Evolutionary conservation across 2,113 vertebrate genomes (phyloP).

Genomic region (Thoracochromis brauschi): DNA sequence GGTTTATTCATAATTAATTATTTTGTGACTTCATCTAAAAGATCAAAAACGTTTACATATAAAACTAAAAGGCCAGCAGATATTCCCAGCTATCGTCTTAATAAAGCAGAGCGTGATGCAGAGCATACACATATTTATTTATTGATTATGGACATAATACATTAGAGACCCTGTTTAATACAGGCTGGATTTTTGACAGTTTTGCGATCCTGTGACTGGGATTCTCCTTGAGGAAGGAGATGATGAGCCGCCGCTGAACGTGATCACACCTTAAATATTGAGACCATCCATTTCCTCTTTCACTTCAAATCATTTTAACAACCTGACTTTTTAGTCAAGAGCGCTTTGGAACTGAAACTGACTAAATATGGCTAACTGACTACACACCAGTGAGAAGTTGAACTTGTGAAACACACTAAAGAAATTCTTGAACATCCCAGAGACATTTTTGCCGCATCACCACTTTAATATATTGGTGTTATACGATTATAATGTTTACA

Average conservation of each 20-base stretch:
- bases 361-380: not conserved
- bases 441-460: not conserved
- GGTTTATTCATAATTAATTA: not conserved
- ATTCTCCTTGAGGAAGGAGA: not conserved
- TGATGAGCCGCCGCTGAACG: not conserved
- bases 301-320: not conserved
- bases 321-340: not conserved
- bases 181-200: not conserved
- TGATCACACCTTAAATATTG: not conserved
- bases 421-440: not conserved
- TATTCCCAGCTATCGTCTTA: not conserved
- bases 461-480: not conserved
- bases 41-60: accelerated
- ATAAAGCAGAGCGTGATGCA: not conserved
- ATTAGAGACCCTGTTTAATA: not conserved
- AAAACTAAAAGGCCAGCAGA: not conserved
- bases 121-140: not conserved
- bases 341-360: not conserved
- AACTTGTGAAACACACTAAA: not conserved
- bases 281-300: not conserved
- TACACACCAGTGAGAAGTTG: not conserved
- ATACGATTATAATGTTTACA: not conserved
- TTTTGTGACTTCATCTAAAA: not conserved
- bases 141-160: accelerated
- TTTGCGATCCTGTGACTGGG: not conserved